A percentile compares a stretch with the other conserved stretches of the same genome.
These are phyloP conservation scores for Thereuonema tuberculata DNA, from an alignment of 1,140 invertebrate genomes.

Conservation along the genomic window DNA sequence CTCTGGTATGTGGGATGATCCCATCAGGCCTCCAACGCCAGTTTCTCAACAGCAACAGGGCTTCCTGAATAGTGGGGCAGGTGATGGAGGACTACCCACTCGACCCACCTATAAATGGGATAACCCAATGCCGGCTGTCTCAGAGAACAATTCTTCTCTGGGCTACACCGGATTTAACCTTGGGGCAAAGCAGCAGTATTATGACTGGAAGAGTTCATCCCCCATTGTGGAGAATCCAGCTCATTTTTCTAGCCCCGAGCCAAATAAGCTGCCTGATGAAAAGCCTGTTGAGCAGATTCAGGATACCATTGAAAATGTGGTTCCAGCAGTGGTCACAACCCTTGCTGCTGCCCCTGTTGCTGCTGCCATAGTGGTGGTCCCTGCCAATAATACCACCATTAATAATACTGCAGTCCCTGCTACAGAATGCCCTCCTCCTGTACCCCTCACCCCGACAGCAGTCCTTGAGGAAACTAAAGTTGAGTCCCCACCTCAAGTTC, in stretches of 20 bases:
- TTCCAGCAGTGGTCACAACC: not conserved
- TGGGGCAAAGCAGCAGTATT: conserved; percentile 1
- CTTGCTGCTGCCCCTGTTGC: too few species aligned
- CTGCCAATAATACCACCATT: not conserved
- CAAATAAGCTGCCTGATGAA: too few species aligned
- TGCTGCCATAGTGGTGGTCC: not conserved
- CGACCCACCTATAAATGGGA: not conserved
- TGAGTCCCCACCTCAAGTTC: not conserved
- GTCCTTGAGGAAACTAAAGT: too few species aligned
- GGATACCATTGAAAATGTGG: too few species aligned
- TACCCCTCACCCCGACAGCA: not conserved
- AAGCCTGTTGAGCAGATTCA: too few species aligned
- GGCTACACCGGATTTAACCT: not conserved
- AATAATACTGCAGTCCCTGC: not conserved
- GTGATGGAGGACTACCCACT: not conserved
- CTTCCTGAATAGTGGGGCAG: not conserved
- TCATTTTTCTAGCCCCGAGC: not conserved
- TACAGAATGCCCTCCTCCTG: not conserved
- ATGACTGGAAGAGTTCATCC: not conserved
- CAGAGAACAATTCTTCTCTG: not conserved
- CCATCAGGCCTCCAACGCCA: not conserved
- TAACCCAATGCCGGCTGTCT: not conserved
- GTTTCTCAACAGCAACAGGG: not conserved
- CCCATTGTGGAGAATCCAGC: not conserved
- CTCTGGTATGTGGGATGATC: not conserved